Base-by-base conservation (phyloP, 2,888 invertebrate genomes). In the Eupithecia subfuscata region DNA sequence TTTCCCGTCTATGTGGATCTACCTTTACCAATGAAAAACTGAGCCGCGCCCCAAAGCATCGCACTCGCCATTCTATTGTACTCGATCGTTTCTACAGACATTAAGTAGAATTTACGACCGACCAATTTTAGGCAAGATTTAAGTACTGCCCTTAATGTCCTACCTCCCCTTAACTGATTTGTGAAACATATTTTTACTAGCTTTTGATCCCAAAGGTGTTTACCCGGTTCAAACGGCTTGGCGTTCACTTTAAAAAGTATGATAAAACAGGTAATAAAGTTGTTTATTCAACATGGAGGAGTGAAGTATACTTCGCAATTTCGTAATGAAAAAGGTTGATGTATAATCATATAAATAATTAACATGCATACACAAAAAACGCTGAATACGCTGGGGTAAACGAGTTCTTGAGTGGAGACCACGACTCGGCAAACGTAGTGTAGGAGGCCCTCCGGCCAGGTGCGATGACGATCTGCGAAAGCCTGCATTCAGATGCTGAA, bases 121-220 rank as follows among this genome's bases (percentile, higher is more conserved):
- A 84, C 85, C 90, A 89, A 89, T 90, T 90, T 91, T 88, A 89
- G 87, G 86, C 85, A 86, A 84, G 86, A 87, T 88, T 90, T 90
- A 88, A 90, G 88, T 89, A 88, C 85, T 86, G 84, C 84, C 82
- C 82, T 86, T 88, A 87, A 89, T 84, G 85, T 83, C 80, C 82
- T 79, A 83, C 81, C 81, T 65, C 80, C 79, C 83, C 83, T 81
- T 81, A 84, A 85, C 81, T 83, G 81, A 82, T 82, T 79, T 77
- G 77, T 78, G 78, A 78, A 78, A 80, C 82, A 84, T 85, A 84
- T 86, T 87, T 85, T 84, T 84, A 83, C 80, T 78, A 78, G 64
- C 70, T 52, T 76, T 70, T 75, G 73, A 78, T 80, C 78, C 76
- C 69, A 16, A 18, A 70, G 63, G 43, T 70, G 65, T 48, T 68